Base-by-base conservation (phyloP, 2,113 vertebrate genomes). In the Dolichallabes microphthalmus region DNA sequence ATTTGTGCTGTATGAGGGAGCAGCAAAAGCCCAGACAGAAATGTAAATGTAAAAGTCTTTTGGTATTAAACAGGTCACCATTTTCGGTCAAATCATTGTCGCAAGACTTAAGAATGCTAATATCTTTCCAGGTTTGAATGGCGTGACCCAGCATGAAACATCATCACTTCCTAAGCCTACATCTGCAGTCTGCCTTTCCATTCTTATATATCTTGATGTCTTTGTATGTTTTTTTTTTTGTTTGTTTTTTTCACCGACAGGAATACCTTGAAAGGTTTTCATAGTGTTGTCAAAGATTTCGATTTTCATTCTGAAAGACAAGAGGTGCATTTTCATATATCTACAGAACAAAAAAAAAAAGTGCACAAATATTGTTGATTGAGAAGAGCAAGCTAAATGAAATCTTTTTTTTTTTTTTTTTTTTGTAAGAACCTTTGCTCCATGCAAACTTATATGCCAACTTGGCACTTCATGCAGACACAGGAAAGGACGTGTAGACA, bases 231-330 rank as follows among this genome's bases (percentile, higher is more conserved):
- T 60, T 86, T 82, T 90, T 52, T 85, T 63, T 57, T 3, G 58
- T n/a, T 80, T 69, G 80, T 77, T 71, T 57, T 84, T 6, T 87
- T 78, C 75, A 86, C 90, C 86, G 85, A 90, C 82, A 86, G 68
- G 87, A 85, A 95, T 97, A 98, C 97, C 97, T 97, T 95, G 93
- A 92, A 94, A 96, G 88, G 93, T 93, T 97, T 96, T 95, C 95
- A 94, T 93, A 94, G 91, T 95, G 94, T 92, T 95, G 94, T 96
- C 97, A 96, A 91, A 91, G 92, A 94, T 95, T 98, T 96, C 90
- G 93, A 96, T 97, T 97, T 98, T 97, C 97, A 96, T 97, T 98
- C 97, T 98, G 97, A 97, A 98, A 98, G 94, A 98, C 94, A 99
- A 98, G 93, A 97, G 91, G 95, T 93, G 95, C 90, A 94, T 87